These are phyloP conservation scores for Ceratosolen solmsi DNA, from an alignment of 1,140 invertebrate species.

Conservation along the genomic window DNA sequence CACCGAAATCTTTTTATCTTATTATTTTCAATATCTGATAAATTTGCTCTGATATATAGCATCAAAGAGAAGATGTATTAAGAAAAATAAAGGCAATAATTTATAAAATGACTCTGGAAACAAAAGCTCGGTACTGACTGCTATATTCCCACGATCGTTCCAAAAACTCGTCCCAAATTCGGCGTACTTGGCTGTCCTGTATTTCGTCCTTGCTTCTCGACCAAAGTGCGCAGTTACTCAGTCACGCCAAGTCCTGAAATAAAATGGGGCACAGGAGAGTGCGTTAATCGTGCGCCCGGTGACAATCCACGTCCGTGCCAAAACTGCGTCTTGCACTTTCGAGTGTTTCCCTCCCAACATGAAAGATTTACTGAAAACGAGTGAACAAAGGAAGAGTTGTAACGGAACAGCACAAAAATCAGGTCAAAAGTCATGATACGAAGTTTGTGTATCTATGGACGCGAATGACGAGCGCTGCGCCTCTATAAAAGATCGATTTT, in stretches of 20 bases:
- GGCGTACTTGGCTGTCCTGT: background rate
- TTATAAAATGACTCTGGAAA: background rate
- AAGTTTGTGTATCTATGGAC: background rate
- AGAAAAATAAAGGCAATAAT: background rate
- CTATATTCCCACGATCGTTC: background rate
- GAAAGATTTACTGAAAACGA: background rate
- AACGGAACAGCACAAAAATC: background rate
- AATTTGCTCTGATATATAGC: too few relatives aligned
- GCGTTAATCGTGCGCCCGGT: background rate
- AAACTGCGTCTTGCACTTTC: background rate
- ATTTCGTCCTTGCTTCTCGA: background rate
- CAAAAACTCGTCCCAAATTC: background rate
- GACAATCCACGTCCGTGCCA: background rate
- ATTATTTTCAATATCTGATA: too few relatives aligned
- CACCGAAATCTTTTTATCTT: too few relatives aligned
- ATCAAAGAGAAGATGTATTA: too few relatives aligned
- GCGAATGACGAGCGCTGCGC: background rate
- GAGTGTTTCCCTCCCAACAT: background rate
- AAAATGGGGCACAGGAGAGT: background rate
- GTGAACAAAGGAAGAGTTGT: background rate
- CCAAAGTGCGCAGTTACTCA: background rate
- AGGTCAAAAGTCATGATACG: background rate
- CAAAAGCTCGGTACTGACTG: background rate
- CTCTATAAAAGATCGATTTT: conserved; percentile 1
- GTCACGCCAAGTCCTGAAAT: background rate